Evolutionary conservation across 2,888 invertebrate species (phyloP).

Genomic region (Epiblema foenella): DNA sequence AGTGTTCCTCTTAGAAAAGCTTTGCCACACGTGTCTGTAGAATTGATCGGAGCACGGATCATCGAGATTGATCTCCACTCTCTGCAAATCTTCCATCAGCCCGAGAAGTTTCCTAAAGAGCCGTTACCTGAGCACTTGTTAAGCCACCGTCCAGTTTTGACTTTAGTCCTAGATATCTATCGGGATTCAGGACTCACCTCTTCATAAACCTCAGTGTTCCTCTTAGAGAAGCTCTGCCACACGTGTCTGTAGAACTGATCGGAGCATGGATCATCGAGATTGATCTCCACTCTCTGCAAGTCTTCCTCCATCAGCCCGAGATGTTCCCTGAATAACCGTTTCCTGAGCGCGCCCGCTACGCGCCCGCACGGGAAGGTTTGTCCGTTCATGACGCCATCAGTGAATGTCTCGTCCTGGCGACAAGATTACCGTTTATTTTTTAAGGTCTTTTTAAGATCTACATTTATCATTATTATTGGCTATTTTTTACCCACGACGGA

Average conservation of each 20-base stretch:
- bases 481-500: too few relatives aligned
- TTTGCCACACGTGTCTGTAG: constrained; percentile 93
- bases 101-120: constrained; percentile 88
- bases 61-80: constrained; percentile 85
- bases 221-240: constrained; percentile 92
- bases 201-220: constrained; percentile 96
- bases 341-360: constrained; percentile 93
- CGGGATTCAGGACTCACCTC: constrained; percentile 75
- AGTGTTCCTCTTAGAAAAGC: constrained; percentile 64
- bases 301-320: constrained; percentile 87
- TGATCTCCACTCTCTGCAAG: constrained; percentile 78
- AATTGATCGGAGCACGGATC: constrained; percentile 94
- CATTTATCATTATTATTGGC: too few relatives aligned
- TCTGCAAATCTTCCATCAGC: constrained; percentile 75
- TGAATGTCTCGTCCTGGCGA: constrained; percentile 90
- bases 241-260: constrained; percentile 93
- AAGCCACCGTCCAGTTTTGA: too few relatives aligned
- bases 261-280: constrained; percentile 91
- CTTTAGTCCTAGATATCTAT: too few relatives aligned
- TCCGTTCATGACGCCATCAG: constrained; percentile 93
- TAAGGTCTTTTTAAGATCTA: background rate
- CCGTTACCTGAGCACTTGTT: too few relatives aligned
- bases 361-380: constrained; percentile 92
- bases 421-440: constrained; percentile 1
- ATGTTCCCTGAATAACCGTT: constrained; percentile 96